Percentiles rank a stretch among this genome's conserved stretches.
phyloP scores from a whole-genome alignment of 2,797 vertebrate genomes.

The Platyrinchus mystaceus region DNA sequence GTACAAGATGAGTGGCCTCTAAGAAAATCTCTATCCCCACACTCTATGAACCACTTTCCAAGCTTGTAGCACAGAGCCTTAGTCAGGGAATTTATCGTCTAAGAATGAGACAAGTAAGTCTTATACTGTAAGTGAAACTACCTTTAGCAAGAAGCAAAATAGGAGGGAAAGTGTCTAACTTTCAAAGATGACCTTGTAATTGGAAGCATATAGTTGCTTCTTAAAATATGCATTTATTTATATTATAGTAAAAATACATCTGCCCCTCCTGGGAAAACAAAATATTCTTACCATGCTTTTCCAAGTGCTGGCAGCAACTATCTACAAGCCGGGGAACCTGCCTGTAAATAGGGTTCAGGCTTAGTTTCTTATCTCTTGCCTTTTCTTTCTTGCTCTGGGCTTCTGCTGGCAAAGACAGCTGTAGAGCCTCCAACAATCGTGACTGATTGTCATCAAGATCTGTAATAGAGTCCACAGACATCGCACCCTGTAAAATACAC shows the following conservation, averaged over 20 bases:
- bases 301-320: constrained; percentile 95
- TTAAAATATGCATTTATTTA: neutral
- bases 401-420: constrained; percentile 92
- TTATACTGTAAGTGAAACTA: neutral
- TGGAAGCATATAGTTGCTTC: neutral
- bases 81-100: neutral
- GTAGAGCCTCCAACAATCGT: constrained; percentile 93
- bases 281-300: constrained; percentile 87
- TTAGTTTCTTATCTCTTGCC: constrained; percentile 89
- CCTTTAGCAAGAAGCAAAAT: neutral
- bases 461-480: constrained; percentile 98
- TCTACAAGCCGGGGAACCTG: constrained; percentile 95
- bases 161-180: neutral
- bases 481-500: constrained; percentile 85
- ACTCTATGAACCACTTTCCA: neutral
- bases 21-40: neutral
- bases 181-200: neutral
- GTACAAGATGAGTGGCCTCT: neutral
- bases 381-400: constrained; percentile 89
- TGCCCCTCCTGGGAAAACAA: neutral
- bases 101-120: neutral
- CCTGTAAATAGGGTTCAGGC: constrained; percentile 96
- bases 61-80: neutral
- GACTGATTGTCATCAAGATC: constrained; percentile 97
- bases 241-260: constrained; percentile 7